phyloP scores from a whole-genome alignment of 2,888 invertebrate species.

The Julus scandinavius region DNA sequence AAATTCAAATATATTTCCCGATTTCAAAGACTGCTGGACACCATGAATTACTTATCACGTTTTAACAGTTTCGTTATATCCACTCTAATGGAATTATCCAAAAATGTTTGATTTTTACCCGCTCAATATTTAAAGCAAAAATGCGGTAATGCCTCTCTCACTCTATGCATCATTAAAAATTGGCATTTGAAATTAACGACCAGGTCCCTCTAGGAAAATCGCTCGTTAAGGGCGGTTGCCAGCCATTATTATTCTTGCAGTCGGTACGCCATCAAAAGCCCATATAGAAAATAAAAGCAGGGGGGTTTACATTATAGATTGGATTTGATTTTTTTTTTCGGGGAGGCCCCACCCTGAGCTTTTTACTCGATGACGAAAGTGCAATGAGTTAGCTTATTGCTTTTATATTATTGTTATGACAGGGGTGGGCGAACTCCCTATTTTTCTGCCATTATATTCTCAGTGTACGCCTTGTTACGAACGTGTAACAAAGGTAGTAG shows the following conservation, averaged over 20 bases:
- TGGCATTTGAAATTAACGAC: constrained; percentile 27
- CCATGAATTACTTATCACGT: too few relatives aligned
- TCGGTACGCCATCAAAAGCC: constrained; percentile 8
- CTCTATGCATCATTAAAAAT: constrained; percentile 21
- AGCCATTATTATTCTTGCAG: neutral
- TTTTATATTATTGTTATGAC: constrained; percentile 3
- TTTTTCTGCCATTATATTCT: neutral
- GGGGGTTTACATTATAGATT: neutral
- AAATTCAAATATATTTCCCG: too few relatives aligned
- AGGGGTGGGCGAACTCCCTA: neutral
- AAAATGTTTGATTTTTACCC: neutral
- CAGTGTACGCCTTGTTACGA: neutral
- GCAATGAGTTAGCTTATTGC: constrained; percentile 33
- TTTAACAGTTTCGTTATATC: too few relatives aligned
- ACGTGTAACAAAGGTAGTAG: constrained; percentile 30
- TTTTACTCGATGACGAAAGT: neutral
- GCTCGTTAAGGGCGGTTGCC: constrained; percentile 13
- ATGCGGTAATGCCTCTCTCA: neutral
- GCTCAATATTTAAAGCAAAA: neutral
- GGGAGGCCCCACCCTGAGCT: neutral
- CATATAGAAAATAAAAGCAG: neutral
- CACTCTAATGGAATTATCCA: too few relatives aligned
- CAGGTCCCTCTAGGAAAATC: neutral
- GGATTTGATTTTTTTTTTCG: neutral
- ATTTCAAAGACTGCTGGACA: too few relatives aligned